Evolutionary conservation across 1,140 invertebrate genomes (phyloP).

Genomic region (Drosophila miranda): DNA sequence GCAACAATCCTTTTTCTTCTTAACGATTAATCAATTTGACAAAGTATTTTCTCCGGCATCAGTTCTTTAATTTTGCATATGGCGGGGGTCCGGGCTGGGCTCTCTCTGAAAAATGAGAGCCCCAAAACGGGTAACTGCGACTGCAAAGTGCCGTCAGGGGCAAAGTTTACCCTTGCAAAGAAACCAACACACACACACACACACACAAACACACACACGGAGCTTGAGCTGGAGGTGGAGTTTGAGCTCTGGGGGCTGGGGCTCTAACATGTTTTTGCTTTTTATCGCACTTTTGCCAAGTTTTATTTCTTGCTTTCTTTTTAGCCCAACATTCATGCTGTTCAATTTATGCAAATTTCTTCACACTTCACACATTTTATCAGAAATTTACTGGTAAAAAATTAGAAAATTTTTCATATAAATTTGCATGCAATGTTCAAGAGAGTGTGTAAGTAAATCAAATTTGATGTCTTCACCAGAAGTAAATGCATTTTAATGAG

Average conservation of each 20-base stretch:
- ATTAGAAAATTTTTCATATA: no score
- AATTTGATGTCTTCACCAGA: no score
- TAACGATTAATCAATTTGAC: constrained; percentile 75
- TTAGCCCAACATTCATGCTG: background rate
- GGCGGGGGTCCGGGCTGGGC: constrained; percentile 3
- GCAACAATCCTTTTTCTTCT: constrained; percentile 1
- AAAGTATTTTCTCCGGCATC: constrained; percentile 65
- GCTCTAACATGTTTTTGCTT: constrained; percentile 62
- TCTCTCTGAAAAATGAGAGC: constrained; percentile 53
- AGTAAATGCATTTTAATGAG: no score
- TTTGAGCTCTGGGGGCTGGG: background rate
- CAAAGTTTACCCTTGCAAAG: constrained; percentile 36
- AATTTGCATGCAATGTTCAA: no score
- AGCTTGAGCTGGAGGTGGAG: background rate
- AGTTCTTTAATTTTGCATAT: constrained; percentile 59
- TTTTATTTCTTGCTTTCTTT: constrained; percentile 15
- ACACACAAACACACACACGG: no score
- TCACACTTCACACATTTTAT: background rate
- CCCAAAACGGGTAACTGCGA: constrained; percentile 33
- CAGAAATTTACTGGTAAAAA: background rate
- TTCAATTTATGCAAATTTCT: constrained; percentile 9
- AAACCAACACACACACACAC: background rate
- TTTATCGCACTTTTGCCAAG: constrained; percentile 58
- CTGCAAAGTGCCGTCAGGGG: constrained; percentile 50
- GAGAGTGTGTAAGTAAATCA: no score